phyloP scores from a whole-genome alignment of 2,888 invertebrate genomes.

The Galeruca laticollis region DNA sequence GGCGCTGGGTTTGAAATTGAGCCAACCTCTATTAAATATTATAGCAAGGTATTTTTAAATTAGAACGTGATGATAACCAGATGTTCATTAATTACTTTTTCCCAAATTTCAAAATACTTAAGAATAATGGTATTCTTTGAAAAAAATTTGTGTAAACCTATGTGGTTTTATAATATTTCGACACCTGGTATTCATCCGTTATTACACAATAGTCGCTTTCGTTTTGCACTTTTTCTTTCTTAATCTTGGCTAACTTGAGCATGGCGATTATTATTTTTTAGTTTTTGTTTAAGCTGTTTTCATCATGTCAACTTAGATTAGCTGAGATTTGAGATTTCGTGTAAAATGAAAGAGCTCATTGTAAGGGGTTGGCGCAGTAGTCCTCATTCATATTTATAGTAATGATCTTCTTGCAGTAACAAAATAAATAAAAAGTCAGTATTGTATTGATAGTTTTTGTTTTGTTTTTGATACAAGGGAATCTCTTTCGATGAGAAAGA shows the following conservation, averaged over 20 bases:
- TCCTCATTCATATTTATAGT: neutral
- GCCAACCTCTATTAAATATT: slow-evolving; percentile 89
- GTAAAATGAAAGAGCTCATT: slow-evolving; percentile 21
- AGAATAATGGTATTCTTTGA: too few species aligned
- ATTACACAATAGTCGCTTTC: slow-evolving; percentile 21
- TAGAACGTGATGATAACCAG: slow-evolving; percentile 11
- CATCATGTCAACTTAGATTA: slow-evolving; percentile 22
- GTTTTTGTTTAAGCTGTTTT: slow-evolving; percentile 2
- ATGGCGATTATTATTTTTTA: slow-evolving; percentile 8
- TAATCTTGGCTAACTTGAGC: slow-evolving; percentile 21
- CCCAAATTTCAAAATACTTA: too few species aligned
- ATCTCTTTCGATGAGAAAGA: too few species aligned
- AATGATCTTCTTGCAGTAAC: neutral
- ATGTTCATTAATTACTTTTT: neutral
- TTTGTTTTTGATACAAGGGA: too few species aligned
- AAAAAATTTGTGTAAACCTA: too few species aligned
- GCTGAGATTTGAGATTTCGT: slow-evolving; percentile 20
- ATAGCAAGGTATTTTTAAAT: slow-evolving; percentile 83
- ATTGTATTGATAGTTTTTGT: neutral
- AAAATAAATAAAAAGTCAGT: neutral
- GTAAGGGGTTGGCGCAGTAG: slow-evolving; percentile 17
- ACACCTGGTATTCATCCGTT: slow-evolving; percentile 14
- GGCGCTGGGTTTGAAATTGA: slow-evolving; percentile 79
- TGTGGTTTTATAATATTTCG: neutral
- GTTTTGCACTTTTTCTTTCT: slow-evolving; percentile 20